Evolutionary conservation across 2,113 vertebrate genomes (phyloP).

Genomic region (Oreocharis arfaki): DNA sequence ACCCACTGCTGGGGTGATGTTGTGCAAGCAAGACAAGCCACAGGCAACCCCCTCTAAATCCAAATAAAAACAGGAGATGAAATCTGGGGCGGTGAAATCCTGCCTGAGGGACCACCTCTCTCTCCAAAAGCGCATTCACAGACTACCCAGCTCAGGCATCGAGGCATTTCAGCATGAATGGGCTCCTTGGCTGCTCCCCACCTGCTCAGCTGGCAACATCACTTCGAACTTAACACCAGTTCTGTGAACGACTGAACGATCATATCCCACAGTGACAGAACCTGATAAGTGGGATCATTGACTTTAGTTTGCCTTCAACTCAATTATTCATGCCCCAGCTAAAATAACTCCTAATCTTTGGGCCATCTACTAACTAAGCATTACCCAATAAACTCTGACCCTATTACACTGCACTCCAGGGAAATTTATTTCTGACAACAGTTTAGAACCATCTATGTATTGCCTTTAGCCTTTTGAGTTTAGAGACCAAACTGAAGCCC

Average conservation of each 20-base stretch:
- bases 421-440: slow-evolving; percentile 14
- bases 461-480: not conserved
- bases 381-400: slow-evolving; percentile 36
- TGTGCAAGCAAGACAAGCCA: not conserved
- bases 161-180: not conserved
- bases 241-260: not conserved
- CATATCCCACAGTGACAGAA: not conserved
- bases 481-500: not conserved
- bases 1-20: not conserved
- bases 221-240: not conserved
- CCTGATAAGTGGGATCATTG: not conserved
- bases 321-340: not conserved
- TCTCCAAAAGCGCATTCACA: not conserved
- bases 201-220: not conserved
- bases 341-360: slow-evolving; percentile 17
- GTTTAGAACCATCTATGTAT: not conserved
- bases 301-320: not conserved
- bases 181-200: not conserved
- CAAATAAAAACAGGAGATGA: not conserved
- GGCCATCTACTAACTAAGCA: not conserved
- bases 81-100: not conserved
- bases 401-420: not conserved
- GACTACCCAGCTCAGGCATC: not conserved
- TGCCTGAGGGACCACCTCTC: not conserved
- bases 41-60: not conserved